Conservation (phyloP, 2,797 vertebrate species). For the Podarcis siculus region DNA sequence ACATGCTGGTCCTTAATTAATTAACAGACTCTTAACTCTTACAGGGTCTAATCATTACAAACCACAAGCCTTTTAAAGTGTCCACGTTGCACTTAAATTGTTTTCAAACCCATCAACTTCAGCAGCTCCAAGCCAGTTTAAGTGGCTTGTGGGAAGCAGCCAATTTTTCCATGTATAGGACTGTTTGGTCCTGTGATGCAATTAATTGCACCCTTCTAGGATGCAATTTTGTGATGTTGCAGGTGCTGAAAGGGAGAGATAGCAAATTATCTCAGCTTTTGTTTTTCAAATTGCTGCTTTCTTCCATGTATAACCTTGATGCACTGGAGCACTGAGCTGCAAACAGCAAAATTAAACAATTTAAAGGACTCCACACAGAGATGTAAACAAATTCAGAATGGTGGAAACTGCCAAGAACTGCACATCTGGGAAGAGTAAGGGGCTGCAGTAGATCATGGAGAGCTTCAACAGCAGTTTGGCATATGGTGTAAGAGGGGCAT, state of each 20-base stretch:
- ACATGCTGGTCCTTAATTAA: not conserved
- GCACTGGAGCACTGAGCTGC: not conserved
- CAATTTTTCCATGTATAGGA: not conserved
- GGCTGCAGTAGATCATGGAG: not conserved
- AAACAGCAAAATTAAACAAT: not conserved
- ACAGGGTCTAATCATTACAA: no score
- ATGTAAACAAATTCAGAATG: not conserved
- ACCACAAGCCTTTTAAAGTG: no score
- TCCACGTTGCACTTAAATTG: not conserved
- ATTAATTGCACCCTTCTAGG: not conserved
- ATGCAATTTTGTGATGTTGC: not conserved
- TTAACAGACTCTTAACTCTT: not conserved
- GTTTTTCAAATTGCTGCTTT: not conserved
- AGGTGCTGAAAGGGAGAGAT: not conserved
- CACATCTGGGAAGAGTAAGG: not conserved
- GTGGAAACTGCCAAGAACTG: not conserved
- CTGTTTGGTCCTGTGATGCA: not conserved
- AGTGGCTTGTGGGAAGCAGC: not conserved
- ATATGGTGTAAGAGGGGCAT: not conserved
- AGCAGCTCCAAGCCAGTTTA: not conserved
- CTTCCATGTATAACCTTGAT: not conserved
- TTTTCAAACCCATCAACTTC: not conserved
- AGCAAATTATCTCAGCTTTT: not conserved
- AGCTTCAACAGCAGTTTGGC: not conserved
- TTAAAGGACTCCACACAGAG: not conserved